phyloP scores from a whole-genome alignment of 1,140 invertebrate species.

The Mylabris phalerata region DNA sequence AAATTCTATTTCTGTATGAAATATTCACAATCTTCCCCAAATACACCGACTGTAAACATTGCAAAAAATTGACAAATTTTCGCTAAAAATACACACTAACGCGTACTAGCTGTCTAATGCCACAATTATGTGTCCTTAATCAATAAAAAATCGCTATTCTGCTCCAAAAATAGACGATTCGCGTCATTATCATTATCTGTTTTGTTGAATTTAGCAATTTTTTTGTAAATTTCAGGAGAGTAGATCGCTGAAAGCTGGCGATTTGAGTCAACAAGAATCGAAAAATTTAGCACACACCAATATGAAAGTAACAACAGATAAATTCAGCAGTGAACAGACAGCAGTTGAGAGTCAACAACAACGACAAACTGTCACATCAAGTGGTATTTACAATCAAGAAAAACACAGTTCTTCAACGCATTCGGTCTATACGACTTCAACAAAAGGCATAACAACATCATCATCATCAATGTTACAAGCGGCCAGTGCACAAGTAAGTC shows the following conservation, averaged over 20 bases:
- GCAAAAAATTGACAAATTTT: no score
- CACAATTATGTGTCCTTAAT: no score
- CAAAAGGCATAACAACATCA: constrained; percentile 53
- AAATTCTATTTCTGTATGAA: not conserved
- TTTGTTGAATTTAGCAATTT: constrained; percentile 13
- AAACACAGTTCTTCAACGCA: constrained; percentile 64
- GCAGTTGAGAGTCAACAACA: constrained; percentile 78
- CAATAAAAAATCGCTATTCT: no score
- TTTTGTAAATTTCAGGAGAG: constrained; percentile 57
- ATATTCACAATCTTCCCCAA: no score
- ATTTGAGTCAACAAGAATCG: constrained; percentile 74
- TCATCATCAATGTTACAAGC: constrained; percentile 26
- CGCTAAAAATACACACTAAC: no score
- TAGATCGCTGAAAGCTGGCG: constrained; percentile 70
- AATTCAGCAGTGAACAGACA: constrained; percentile 77
- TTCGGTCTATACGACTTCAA: constrained; percentile 63
- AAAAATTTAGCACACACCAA: constrained; percentile 65
- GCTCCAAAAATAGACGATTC: no score
- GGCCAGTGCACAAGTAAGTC: constrained; percentile 23
- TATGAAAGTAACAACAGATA: constrained; percentile 77
- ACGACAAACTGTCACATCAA: constrained; percentile 70
- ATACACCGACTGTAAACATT: no score
- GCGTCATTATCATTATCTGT: not conserved
- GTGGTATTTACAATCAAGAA: constrained; percentile 72
- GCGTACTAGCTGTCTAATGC: no score